A percentile compares a stretch with the other conserved stretches of the same genome.
Evolutionary conservation across 2,113 vertebrate genomes (phyloP).

Genomic region (Reinhardtius hippoglossoides): DNA sequence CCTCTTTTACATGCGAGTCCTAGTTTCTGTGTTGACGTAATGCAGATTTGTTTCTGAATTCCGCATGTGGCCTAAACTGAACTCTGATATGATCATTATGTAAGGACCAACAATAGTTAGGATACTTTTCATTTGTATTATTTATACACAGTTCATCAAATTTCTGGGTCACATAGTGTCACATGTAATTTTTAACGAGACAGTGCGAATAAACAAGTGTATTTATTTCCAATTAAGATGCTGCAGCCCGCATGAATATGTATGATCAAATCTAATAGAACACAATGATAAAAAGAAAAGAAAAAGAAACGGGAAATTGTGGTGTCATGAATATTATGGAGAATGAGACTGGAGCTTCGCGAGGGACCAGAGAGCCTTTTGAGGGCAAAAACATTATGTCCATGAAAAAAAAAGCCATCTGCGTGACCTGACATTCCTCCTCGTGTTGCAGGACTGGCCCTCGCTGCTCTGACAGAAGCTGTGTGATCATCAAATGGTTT

Average conservation of each 20-base stretch:
- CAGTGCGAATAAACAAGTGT: background rate
- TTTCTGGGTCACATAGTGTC: background rate
- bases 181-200: background rate
- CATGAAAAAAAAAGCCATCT: slow-evolving; percentile 37
- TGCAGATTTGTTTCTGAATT: slow-evolving; percentile 13
- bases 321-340: background rate
- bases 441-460: slow-evolving; percentile 24
- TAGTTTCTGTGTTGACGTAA: slow-evolving; percentile 18
- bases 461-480: slow-evolving; percentile 38
- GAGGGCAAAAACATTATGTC: slow-evolving; percentile 35
- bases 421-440: slow-evolving; percentile 47
- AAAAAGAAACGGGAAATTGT: background rate
- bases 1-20: slow-evolving; percentile 7
- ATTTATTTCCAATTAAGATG: background rate
- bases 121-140: background rate
- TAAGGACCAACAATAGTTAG: background rate
- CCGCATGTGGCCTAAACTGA: background rate
- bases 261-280: too few relatives aligned
- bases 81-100: background rate
- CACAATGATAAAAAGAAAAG: background rate
- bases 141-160: background rate
- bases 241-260: too few relatives aligned
- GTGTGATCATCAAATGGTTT: slow-evolving; percentile 50
- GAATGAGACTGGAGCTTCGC: background rate
- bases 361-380: slow-evolving; percentile 4